These are phyloP conservation scores for Idaea aversata DNA, from an alignment of 2,888 invertebrate genomes.

Conservation along the genomic window DNA sequence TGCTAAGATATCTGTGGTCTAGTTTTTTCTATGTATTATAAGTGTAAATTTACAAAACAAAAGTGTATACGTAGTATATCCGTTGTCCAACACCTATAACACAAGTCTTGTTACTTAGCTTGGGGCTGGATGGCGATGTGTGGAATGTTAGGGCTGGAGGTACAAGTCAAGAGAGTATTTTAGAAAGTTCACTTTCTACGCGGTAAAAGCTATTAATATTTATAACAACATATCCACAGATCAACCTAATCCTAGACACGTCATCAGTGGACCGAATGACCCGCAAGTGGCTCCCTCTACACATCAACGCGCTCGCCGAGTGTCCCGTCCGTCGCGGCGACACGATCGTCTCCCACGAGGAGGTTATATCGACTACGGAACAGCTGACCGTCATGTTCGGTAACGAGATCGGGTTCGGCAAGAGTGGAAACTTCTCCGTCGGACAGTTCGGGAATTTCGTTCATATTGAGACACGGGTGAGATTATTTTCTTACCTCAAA, in stretches of 20 bases:
- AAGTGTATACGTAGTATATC: no score
- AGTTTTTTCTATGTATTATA: no score
- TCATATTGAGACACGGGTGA: constrained; percentile 84
- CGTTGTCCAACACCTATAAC: no score
- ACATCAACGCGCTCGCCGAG: constrained; percentile 87
- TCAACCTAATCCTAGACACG: constrained; percentile 87
- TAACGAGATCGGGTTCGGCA: constrained; percentile 84
- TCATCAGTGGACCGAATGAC: constrained; percentile 77
- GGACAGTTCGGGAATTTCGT: constrained; percentile 86
- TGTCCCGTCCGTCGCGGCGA: constrained; percentile 84
- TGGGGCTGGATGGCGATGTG: no score
- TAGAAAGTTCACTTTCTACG: background rate
- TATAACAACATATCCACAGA: constrained; percentile 63
- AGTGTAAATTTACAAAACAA: no score
- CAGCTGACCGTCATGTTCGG: constrained; percentile 84
- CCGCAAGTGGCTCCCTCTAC: constrained; percentile 87
- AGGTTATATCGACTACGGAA: constrained; percentile 89
- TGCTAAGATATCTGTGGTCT: no score
- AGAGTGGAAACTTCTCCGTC: constrained; percentile 81
- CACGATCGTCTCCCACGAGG: constrained; percentile 82
- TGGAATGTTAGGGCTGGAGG: no score
- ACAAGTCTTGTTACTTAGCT: no score
- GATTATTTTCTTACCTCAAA: constrained; percentile 12
- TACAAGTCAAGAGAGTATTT: no score
- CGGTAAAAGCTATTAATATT: background rate